phyloP scores from a whole-genome alignment of 2,888 invertebrate species.

The Eilema depressum region DNA sequence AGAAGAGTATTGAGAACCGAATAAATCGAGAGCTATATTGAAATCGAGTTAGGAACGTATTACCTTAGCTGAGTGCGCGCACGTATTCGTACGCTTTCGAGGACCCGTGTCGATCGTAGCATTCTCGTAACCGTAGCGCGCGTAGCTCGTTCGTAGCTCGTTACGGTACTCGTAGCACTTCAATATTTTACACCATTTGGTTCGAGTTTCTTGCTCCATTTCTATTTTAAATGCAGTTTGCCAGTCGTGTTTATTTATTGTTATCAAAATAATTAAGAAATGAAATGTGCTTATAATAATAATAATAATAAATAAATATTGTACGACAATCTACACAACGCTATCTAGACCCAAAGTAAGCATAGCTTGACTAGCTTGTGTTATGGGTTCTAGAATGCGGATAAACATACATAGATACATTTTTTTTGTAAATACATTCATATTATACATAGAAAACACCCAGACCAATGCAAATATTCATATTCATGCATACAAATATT shows the following conservation, averaged over 20 bases:
- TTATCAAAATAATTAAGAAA: neutral
- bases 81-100: slow-evolving; percentile 48
- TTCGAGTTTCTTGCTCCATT: slow-evolving; percentile 55
- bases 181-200: slow-evolving; percentile 69
- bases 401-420: too few relatives aligned
- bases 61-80: slow-evolving; percentile 45
- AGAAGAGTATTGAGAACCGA: slow-evolving; percentile 56
- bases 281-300: neutral
- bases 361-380: too few relatives aligned
- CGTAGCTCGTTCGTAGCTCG: slow-evolving; percentile 62
- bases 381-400: too few relatives aligned
- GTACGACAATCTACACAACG: too few relatives aligned
- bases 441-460: too few relatives aligned
- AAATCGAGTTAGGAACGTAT: slow-evolving; percentile 64
- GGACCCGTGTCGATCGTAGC: slow-evolving; percentile 58
- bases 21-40: slow-evolving; percentile 66
- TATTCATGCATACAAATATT: too few relatives aligned
- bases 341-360: too few relatives aligned
- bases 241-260: neutral
- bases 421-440: too few relatives aligned
- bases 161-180: slow-evolving; percentile 63
- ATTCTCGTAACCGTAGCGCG: slow-evolving; percentile 52
- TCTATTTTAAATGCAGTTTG: slow-evolving; percentile 17
- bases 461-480: too few relatives aligned
- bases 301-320: too few relatives aligned